Evolutionary conservation across 2,797 vertebrate species (phyloP), one percentile per base, ranked within the genome.

Genomic region (Gallinago solitaria): DNA sequence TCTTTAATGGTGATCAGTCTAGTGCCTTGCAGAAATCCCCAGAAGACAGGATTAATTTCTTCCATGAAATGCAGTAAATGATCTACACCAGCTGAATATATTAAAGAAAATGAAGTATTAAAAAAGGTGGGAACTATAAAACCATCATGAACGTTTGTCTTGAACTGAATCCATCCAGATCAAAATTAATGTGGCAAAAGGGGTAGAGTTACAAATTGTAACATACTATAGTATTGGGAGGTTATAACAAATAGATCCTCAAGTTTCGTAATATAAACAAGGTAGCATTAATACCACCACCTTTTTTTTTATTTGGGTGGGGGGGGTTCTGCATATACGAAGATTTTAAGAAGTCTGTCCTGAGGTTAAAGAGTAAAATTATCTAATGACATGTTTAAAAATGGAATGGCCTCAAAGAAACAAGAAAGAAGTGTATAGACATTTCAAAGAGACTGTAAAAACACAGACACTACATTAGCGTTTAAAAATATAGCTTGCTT

Each of bases 191-290:
- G 8, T 45, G 33, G 30, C 18, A 71, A 59, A 9, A 85, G 20
- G 11, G 0, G 0, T 3, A 63, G 20, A 80, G 5, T 61, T 81
- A 47, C 12, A 83, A 87, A 73, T 12, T 50, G 11, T 43, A 54
- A 33, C 2, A 1, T 24, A 54, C 11, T 50, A 67, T 12, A 16
- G 1, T 30, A 61, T 3, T 2, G 2, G 24, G 10, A 67, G 12
- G 35, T 27, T 83, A 57, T 71, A 59, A 74, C 6, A 81, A 64
- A 45, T 9, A 16, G 4, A 20, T 41, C 13, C 27, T 63, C 28
- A 35, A 35, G 33, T 45, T 75, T 74, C 37, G 37, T 68, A 23
- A 12, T 41, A 19, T 39, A 57, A 75, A 39, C 2, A 41, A 75
- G 24, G 24, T 28, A 87, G 15, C 61, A 53, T 50, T 71, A 54